These are phyloP conservation scores for Rhinolophus sinicus DNA, from an alignment of 2,113 vertebrate species.

Conservation along the genomic window DNA sequence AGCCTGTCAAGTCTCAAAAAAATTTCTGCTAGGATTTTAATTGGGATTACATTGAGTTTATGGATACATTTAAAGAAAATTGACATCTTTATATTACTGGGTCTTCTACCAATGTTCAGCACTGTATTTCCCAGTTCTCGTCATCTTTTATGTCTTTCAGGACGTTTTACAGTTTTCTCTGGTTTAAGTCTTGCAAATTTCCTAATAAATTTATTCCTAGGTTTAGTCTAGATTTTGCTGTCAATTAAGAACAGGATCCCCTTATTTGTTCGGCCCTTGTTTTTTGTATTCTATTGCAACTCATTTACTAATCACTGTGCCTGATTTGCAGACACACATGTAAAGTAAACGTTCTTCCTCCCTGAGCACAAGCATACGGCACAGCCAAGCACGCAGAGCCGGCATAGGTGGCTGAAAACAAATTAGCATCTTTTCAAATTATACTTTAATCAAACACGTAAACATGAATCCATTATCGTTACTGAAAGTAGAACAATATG, in stretches of 20 bases:
- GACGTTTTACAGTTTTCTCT: not conserved
- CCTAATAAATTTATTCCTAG: not conserved
- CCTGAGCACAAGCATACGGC: not conserved
- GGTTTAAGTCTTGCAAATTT: not conserved
- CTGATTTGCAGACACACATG: conserved; percentile 14
- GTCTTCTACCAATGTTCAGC: not conserved
- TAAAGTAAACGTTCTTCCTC: conserved; percentile 10
- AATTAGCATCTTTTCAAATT: conserved; percentile 59
- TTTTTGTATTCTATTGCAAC: not conserved
- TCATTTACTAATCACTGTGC: conserved; percentile 26
- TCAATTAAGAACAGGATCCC: not conserved
- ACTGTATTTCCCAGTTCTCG: not conserved
- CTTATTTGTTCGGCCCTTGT: not conserved
- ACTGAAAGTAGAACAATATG: conserved; percentile 7
- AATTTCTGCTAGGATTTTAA: not conserved
- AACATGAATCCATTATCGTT: conserved; percentile 40
- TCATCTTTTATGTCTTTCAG: not conserved
- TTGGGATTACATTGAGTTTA: not conserved
- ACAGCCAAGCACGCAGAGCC: not conserved
- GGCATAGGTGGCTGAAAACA: conserved; percentile 44
- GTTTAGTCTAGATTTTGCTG: not conserved
- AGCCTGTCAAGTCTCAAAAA: not conserved
- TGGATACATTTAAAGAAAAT: not conserved
- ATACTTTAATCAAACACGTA: conserved; percentile 56
- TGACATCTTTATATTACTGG: not conserved